phyloP scores from a whole-genome alignment of 2,113 vertebrate genomes.

The Brachyhypopomus occidentalis region DNA sequence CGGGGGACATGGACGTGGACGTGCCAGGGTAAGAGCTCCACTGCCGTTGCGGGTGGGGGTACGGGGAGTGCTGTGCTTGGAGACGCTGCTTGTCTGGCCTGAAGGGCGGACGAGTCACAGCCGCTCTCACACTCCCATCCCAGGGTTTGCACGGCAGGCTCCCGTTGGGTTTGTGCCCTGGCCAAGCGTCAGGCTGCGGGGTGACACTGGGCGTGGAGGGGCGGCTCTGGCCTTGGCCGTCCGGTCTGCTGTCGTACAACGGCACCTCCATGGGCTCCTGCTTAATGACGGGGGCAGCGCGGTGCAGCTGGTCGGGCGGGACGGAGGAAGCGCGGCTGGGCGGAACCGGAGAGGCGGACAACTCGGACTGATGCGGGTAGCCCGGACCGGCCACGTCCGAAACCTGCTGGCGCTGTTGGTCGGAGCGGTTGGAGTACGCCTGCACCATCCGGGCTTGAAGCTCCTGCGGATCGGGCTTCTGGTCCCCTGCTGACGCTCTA shows the following conservation, averaged over 20 bases:
- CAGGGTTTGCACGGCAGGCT: constrained; percentile 68
- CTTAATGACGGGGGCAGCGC: constrained; percentile 82
- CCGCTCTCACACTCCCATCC: constrained; percentile 64
- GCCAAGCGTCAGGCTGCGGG: constrained; percentile 71
- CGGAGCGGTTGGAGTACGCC: constrained; percentile 72
- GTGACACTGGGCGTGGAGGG: constrained; percentile 60
- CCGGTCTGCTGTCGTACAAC: constrained; percentile 67
- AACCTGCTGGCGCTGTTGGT: constrained; percentile 72
- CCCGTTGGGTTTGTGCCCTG: constrained; percentile 78
- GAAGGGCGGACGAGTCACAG: constrained; percentile 64
- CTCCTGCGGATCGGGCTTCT: constrained; percentile 83
- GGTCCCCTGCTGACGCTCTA: constrained; percentile 73
- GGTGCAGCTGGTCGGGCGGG: constrained; percentile 56
- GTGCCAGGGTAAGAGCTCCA: constrained; percentile 68
- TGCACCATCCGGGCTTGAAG: constrained; percentile 82
- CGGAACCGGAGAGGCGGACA: constrained; percentile 57
- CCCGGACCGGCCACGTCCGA: constrained; percentile 57
- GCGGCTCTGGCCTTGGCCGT: constrained; percentile 54
- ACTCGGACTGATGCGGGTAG: constrained; percentile 69
- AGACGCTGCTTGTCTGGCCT: constrained; percentile 71
- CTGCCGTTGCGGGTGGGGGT: constrained; percentile 66
- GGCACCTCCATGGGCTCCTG: constrained; percentile 87
- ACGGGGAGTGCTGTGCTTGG: constrained; percentile 57
- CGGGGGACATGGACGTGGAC: constrained; percentile 61
- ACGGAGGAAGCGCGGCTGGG: constrained; percentile 73